Evolutionary conservation across 1,140 invertebrate species (phyloP).

Genomic region (Drosophila nikananu): DNA sequence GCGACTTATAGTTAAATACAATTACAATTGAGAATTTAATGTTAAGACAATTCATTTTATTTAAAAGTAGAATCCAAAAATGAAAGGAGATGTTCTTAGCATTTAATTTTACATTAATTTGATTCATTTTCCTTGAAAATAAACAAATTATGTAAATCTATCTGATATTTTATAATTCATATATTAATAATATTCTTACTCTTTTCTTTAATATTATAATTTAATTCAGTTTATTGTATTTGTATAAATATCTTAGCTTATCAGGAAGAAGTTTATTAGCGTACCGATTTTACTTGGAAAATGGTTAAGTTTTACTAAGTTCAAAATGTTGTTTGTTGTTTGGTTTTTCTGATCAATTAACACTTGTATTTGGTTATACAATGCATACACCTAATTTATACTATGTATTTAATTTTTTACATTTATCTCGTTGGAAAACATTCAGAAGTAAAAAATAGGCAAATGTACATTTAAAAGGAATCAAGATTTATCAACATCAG

Average conservation of each 20-base stretch:
- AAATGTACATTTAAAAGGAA: slow-evolving; percentile 38
- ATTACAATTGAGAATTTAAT: background rate
- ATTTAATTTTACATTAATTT: slow-evolving; percentile 12
- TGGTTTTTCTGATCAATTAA: slow-evolving; percentile 14
- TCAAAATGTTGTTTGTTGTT: slow-evolving; percentile 24
- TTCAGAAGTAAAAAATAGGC: slow-evolving; percentile 36
- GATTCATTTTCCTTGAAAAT: slow-evolving; percentile 6
- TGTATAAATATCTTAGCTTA: slow-evolving; percentile 37
- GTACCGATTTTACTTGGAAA: slow-evolving; percentile 18
- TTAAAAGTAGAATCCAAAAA: slow-evolving; percentile 7
- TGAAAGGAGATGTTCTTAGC: slow-evolving; percentile 13
- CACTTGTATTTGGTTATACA: slow-evolving; percentile 27
- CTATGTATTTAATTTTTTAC: slow-evolving; percentile 18
- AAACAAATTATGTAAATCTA: slow-evolving; percentile 5
- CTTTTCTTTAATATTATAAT: background rate
- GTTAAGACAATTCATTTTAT: slow-evolving; percentile 15
- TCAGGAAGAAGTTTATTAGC: slow-evolving; percentile 40
- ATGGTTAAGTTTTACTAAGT: slow-evolving; percentile 34
- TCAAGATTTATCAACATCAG: slow-evolving; percentile 33
- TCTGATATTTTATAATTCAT: slow-evolving; percentile 12
- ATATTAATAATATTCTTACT: background rate
- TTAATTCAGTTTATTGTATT: slow-evolving; percentile 1
- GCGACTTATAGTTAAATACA: slow-evolving; percentile 1
- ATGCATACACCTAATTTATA: slow-evolving; percentile 20
- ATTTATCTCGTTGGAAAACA: slow-evolving; percentile 23